Evolutionary conservation across 2,888 invertebrate species (phyloP).

Genomic region (Cosmia pyralina): DNA sequence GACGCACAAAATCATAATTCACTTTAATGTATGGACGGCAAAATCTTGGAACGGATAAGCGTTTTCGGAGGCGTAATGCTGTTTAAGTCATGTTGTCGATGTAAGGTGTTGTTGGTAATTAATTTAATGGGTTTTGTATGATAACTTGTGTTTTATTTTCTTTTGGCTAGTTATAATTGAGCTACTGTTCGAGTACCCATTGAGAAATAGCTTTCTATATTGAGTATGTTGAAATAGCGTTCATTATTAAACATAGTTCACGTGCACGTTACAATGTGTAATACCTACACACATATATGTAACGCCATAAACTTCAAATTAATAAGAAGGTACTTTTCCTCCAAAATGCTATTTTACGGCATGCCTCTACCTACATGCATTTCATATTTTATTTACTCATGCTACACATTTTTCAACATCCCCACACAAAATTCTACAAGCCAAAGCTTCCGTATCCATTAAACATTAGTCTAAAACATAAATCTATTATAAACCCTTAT

Average conservation of each 20-base stretch:
- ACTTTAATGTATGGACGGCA: slow-evolving; percentile 58
- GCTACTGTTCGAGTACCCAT: not conserved
- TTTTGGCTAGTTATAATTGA: not conserved
- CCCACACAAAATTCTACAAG: slow-evolving; percentile 17
- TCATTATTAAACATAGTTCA: not conserved
- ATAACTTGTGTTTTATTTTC: slow-evolving; percentile 1
- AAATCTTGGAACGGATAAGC: slow-evolving; percentile 52
- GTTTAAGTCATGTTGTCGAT: slow-evolving; percentile 48
- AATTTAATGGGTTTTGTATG: slow-evolving; percentile 25
- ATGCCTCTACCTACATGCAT: not conserved
- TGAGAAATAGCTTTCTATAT: not conserved
- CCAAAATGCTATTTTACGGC: not conserved
- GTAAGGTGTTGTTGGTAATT: slow-evolving; percentile 19
- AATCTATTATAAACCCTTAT: slow-evolving; percentile 53
- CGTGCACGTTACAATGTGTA: not conserved
- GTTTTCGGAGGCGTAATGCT: slow-evolving; percentile 53
- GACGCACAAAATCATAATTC: slow-evolving; percentile 64
- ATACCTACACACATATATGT: not conserved
- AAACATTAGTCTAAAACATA: slow-evolving; percentile 34
- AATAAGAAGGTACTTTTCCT: not conserved
- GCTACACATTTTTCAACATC: slow-evolving; percentile 29
- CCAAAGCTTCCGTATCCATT: slow-evolving; percentile 9
- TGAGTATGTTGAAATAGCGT: no score
- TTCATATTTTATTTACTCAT: slow-evolving; percentile 8
- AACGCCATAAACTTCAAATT: not conserved